Evolutionary conservation across 2,113 vertebrate genomes (phyloP), one percentile per base, ranked within the genome.

Genomic region (Hippocampus abdominalis): DNA sequence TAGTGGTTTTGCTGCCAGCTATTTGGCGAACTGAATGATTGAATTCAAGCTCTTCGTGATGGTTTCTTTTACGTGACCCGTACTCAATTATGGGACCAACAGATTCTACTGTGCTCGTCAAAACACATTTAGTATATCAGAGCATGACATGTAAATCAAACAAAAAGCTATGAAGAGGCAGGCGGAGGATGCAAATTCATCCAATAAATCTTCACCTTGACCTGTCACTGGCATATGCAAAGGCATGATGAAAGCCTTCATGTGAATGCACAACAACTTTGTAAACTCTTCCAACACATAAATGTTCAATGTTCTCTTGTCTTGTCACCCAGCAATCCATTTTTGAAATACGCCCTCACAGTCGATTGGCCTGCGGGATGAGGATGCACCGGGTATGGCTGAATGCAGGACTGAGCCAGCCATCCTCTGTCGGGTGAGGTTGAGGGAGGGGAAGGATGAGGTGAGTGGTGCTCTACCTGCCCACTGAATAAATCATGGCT

Each of bases 401-500:
- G 56, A 69, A 66, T 66, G 71, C 77, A 71, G 63, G 40, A 74
- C 65, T 68, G 74, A 82, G 76, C 64, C 77, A 85, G 87, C 76
- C 72, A 83, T 88, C 76, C 78, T 74, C 29, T 61, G 74, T 74
- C 20, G 27, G 48, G 64, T 10, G 9, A 25, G 9, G 27, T 48
- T 15, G 25, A 49, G 27, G 44, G 64, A 46, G 23, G 42, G 15
- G 42, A 16, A 86, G 76, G 69, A 80, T 74, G 61, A 29, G 62
- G 54, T n/a, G 27, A 44, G 70, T 36, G 44, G 74, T 20, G 53
- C 57, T 87, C 68, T 74, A 84, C 80, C 81, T 81, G 80, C 78
- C 54, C 66, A 78, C 83, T 81, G 74, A 86, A 90, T 88, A 84
- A 90, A 90, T 91, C 86, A 90, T 84, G 20, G 21, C 79, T 77